These are phyloP conservation scores for roundworm (Caenorhabditis elegans) DNA, from an alignment of 1,140 invertebrate species.

Conservation along the genomic window WBcel235 BX284603.4:9465501-9466000, in stretches of 20 bases:
- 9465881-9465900: background rate
- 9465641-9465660: no score
- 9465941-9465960: background rate
- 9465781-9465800: background rate
- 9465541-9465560: background rate
- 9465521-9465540: background rate
- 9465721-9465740: no score
- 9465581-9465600: no score
- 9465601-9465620: no score
- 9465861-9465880: no score
- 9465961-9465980: background rate
- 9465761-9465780: background rate
- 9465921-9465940: background rate
- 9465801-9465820: background rate
- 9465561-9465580: no score
- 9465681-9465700: no score
- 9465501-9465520: background rate
- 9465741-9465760: background rate
- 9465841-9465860: background rate
- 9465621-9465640: no score
- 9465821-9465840: background rate
- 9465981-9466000: constrained; percentile 53
- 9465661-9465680: no score
- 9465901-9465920: background rate
- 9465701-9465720: no score